Conservation (phyloP, 1,140 invertebrate species). For the Tetragonula clypearis region DNA sequence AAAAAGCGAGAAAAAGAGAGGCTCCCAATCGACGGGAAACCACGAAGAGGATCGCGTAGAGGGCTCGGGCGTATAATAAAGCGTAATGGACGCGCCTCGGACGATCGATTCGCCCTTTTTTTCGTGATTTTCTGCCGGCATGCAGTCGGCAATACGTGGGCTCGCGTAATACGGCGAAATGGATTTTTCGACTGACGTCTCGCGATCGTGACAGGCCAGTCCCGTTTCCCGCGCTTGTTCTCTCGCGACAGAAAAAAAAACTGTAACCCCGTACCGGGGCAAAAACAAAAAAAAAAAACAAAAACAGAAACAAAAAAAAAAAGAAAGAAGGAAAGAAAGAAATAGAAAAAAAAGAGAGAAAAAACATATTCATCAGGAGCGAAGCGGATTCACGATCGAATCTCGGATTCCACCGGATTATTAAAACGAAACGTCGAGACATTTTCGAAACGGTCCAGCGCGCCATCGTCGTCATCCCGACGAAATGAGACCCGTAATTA, state of each 20-base stretch:
- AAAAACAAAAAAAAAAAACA: no score
- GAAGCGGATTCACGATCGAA: slow-evolving; percentile 41
- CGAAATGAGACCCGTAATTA: slow-evolving; percentile 35
- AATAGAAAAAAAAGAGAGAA: no score
- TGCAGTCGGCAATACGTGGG: slow-evolving; percentile 31
- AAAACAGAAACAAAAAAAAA: no score
- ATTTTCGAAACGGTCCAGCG: background rate
- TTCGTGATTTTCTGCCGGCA: slow-evolving; percentile 65
- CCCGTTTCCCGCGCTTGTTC: background rate
- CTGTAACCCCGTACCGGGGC: background rate
- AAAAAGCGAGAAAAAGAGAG: slow-evolving; percentile 19
- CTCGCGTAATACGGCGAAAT: slow-evolving; percentile 47
- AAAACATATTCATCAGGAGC: background rate
- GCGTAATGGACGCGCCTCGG: slow-evolving; percentile 75
- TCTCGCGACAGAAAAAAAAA: background rate
- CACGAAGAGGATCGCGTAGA: slow-evolving; percentile 54
- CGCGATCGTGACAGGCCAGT: slow-evolving; percentile 26
- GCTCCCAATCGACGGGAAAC: slow-evolving; percentile 59
- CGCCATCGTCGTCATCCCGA: background rate
- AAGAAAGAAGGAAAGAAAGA: no score
- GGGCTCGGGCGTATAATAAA: slow-evolving; percentile 75
- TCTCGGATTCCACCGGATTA: background rate
- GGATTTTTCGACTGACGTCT: slow-evolving; percentile 42
- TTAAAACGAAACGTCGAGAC: background rate
- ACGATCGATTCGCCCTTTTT: slow-evolving; percentile 72